Base-by-base conservation (phyloP, 2,888 invertebrate species). In the Scaeva pyrastri region DNA sequence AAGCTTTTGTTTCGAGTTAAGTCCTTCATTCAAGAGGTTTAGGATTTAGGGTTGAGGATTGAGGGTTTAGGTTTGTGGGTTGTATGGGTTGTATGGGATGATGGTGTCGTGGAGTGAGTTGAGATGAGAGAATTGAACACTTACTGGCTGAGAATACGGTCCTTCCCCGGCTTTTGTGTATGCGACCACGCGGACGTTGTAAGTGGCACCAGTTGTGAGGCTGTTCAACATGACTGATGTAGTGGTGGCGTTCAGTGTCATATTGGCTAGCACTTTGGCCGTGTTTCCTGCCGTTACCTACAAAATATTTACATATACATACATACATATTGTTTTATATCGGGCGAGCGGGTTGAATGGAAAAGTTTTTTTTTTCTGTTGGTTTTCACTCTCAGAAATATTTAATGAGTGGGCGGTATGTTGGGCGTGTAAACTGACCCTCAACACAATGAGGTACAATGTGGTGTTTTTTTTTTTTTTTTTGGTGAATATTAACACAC, bases 151-250 rank as follows among this genome's bases (percentile, higher is more conserved):
- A 72, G 97, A 97, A 90, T 96, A 98, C 1, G 97, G 98, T 10
- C 99, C 99, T 73, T 96, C 94, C 1, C 99, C 99, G 2, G 95
- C 95, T 82, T 95, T 94, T 0, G 98, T 99, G 89, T 96, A 95
- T 0, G 98, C 98, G 11, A 98, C 97, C 10, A 99, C 96, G 80
- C 97, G 95, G 0, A 98, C 97, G 88, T 96, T 96, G 92, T 99
- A 99, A 4, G 96, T 94, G 3, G 96, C 96, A 71, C 97, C 97
- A 2, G 96, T 94, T 11, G 97, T 96, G 74, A 99, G 93, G 90
- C 98, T 98, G 91, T 97, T 97, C 19, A 99, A 95, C 58, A 97
- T 95, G 10, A 98, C 96, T 2, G 97, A 97, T n/a, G 96, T 96
- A 0, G 97, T 97, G 12, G 96, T 96, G 5, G 97, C 96, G 88